These are phyloP conservation scores for Paracanthobrama guichenoti DNA, from an alignment of 2,113 vertebrate species.

Conservation along the genomic window DNA sequence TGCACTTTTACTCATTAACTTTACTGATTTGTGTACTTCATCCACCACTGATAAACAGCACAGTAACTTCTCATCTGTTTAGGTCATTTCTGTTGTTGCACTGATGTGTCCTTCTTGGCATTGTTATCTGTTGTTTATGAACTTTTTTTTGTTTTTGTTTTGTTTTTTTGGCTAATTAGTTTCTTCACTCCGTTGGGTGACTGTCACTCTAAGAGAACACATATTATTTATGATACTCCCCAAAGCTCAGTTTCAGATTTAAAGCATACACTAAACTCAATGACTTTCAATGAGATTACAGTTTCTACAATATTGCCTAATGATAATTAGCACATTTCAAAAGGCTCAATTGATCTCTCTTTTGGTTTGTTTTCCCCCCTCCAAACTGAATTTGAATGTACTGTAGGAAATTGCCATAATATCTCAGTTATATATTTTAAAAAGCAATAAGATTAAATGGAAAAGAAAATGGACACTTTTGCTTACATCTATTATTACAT, in stretches of 20 bases:
- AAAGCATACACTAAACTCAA: not conserved
- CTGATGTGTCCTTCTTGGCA: not conserved
- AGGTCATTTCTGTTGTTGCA: not conserved
- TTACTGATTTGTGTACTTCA: too few species aligned
- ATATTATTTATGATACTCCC: conserved; percentile 7
- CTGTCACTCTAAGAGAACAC: not conserved
- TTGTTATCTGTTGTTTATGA: not conserved
- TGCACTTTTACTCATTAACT: too few species aligned
- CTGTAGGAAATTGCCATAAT: not conserved
- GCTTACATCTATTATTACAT: not conserved
- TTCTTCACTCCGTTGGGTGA: conserved; percentile 4
- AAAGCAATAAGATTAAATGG: not conserved
- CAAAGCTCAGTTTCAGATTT: conserved; percentile 5
- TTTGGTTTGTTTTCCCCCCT: not conserved
- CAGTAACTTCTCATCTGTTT: not conserved
- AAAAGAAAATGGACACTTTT: not conserved
- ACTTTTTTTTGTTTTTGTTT: not conserved
- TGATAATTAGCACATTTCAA: conserved; percentile 33
- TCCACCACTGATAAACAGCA: not conserved
- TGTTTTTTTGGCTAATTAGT: conserved; percentile 21
- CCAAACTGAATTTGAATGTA: not conserved
- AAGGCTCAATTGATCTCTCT: not conserved
- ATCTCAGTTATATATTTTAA: not conserved
- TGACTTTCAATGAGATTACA: conserved; percentile 11
- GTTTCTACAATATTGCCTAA: not conserved